Evolutionary conservation across 2,888 invertebrate species (phyloP).

Genomic region (Frankliniella fusca): DNA sequence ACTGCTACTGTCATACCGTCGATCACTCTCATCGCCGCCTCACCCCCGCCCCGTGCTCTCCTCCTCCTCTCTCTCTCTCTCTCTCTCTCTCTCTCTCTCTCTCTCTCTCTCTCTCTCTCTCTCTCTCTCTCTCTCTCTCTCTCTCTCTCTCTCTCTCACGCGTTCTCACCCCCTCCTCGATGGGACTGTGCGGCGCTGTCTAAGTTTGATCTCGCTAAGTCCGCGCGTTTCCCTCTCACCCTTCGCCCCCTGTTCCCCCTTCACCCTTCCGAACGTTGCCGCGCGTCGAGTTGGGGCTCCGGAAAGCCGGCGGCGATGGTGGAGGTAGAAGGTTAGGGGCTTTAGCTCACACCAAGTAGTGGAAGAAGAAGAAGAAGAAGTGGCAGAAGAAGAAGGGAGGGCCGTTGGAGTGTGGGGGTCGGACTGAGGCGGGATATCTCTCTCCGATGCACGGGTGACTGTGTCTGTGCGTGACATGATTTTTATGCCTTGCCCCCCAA

Average conservation of each 20-base stretch:
- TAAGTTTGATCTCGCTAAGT: constrained; percentile 21
- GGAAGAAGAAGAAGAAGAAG: neutral
- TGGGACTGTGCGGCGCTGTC: neutral
- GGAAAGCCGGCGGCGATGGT: neutral
- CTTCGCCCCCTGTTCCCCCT: too few species aligned
- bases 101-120: too few species aligned
- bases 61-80: too few species aligned
- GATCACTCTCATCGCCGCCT: too few species aligned
- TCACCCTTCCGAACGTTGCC: neutral
- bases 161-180: too few species aligned
- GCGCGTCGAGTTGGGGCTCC: neutral
- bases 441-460: constrained; percentile 21
- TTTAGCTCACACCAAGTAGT: neutral
- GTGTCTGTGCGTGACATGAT: constrained; percentile 21
- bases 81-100: too few species aligned
- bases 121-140: too few species aligned
- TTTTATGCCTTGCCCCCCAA: too few species aligned
- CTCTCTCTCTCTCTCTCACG: too few species aligned
- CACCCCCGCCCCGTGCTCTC: too few species aligned
- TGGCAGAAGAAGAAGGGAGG: neutral
- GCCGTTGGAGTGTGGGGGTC: neutral
- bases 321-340: neutral
- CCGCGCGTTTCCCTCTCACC: neutral
- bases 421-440: neutral
- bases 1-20: neutral